A percentile compares a stretch with the other conserved stretches of the same genome.
phyloP scores from a whole-genome alignment of 2,113 vertebrate species.

The Pitta sordida region DNA sequence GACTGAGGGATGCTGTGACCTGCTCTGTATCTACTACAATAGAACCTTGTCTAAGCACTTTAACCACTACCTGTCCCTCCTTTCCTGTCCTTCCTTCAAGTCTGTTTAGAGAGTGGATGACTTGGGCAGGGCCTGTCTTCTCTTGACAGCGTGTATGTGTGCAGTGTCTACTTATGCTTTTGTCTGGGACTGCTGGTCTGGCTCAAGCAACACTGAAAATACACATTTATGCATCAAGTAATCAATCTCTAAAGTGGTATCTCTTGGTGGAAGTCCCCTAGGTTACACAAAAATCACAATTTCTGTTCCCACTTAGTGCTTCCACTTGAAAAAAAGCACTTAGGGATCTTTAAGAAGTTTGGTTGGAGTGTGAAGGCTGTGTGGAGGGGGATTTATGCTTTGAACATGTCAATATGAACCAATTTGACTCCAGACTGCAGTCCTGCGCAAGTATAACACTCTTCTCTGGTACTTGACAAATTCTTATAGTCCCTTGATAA shows the following conservation, averaged over 20 bases:
- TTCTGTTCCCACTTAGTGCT: not conserved
- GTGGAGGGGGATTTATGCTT: not conserved
- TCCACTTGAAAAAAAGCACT: not conserved
- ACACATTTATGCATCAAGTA: not conserved
- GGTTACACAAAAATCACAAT: not conserved
- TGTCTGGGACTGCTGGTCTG: not conserved
- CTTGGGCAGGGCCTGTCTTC: not conserved
- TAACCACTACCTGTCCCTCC: not conserved
- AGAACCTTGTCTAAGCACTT: not conserved
- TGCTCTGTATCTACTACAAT: accelerated
- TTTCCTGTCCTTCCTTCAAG: not conserved
- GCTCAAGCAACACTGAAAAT: not conserved
- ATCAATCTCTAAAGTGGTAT: not conserved
- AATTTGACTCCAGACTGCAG: not conserved
- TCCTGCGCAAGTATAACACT: not conserved
- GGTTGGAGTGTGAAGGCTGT: not conserved
- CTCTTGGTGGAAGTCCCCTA: not conserved
- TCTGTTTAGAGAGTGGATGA: not conserved
- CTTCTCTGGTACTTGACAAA: not conserved
- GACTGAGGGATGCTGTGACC: not conserved
- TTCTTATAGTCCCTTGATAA: not conserved
- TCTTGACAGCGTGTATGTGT: not conserved
- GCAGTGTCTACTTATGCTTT: not conserved
- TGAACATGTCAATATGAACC: not conserved
- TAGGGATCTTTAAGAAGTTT: not conserved